Percentiles rank a stretch among this genome's conserved stretches.
phyloP scores from a whole-genome alignment of 2,113 vertebrate genomes.

The Tetrax tetrax region DNA sequence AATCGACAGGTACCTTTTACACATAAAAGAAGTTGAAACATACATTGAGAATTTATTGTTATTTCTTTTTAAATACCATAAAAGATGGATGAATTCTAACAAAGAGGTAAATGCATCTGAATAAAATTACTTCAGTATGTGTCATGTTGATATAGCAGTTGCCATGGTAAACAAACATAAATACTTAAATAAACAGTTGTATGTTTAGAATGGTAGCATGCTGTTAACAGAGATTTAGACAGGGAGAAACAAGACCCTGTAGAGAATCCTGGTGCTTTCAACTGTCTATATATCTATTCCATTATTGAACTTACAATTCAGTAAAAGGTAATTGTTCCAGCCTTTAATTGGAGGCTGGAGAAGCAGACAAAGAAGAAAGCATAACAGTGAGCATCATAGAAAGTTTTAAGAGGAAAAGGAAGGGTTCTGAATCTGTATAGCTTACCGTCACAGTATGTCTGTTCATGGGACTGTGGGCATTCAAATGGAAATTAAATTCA shows the following conservation, averaged over 20 bases:
- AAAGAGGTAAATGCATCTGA: slow-evolving; percentile 14
- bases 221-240: slow-evolving; percentile 33
- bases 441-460: background rate
- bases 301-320: background rate
- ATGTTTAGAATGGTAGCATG: slow-evolving; percentile 30
- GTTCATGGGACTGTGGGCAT: background rate
- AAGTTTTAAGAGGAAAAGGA: background rate
- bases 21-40: background rate
- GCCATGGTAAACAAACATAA: slow-evolving; percentile 47
- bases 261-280: slow-evolving; percentile 34
- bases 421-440: background rate
- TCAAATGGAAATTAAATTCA: background rate
- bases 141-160: slow-evolving; percentile 46
- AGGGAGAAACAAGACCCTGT: slow-evolving; percentile 13
- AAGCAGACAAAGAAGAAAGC: background rate
- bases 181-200: slow-evolving; percentile 45
- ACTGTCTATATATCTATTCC: slow-evolving; percentile 21
- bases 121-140: slow-evolving; percentile 12
- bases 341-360: background rate
- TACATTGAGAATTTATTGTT: background rate
- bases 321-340: background rate
- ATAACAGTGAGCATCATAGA: background rate
- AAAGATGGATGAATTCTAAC: background rate
- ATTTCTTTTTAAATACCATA: background rate
- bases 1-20: background rate